Evolutionary conservation across 2,888 invertebrate genomes (phyloP), one percentile per base, ranked within the genome.

Genomic region (Lamellibrachia columna): DNA sequence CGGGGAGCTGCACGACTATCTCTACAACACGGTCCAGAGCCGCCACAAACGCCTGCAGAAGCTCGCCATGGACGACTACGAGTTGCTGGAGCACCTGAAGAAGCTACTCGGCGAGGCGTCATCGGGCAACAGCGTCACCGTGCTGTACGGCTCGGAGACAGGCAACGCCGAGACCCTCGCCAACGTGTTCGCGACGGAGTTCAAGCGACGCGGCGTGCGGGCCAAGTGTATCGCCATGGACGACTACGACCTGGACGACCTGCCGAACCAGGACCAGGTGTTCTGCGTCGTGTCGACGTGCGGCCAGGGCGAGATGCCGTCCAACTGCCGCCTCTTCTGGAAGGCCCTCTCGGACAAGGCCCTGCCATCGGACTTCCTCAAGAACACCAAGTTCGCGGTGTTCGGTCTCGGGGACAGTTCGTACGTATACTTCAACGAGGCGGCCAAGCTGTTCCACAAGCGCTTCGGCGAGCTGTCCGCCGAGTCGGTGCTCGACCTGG

Each of bases 111-210:
- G 94, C 15, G 94, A 94, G 93, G 93, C 93, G 55, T 92, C 93
- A 28, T 92, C 91, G 91, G 92, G 92, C 7, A 94, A 94, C 90
- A 94, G 93, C 91, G 92, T 93, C 53, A 91, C 94, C 91, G 94
- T 94, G 52, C 93, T 94, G 60, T 94, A 94, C 90, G 94, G 94
- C 52, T 94, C 94, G 9, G 94, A 94, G 92, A 94, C 94, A 52
- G 94, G 94, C 28, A 94, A 93, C 40, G 93, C 94, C 53, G 94
- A 92, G 53, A 53, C 11, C 58, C 90, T 94, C 60, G 93, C 94
- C 22, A 90, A 90, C 7, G 94, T 94, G 60, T 94, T 94, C 60
- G 93, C 93, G 55, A 93, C 53, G 11, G 94, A 94, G 93, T 92
- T 94, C 60, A 93, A 93, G 93, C 91, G 94, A 9, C 92, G 94